These are phyloP conservation scores for Caenorhabditis auriculariae DNA, from an alignment of 2,888 invertebrate genomes.

Conservation along the genomic window DNA sequence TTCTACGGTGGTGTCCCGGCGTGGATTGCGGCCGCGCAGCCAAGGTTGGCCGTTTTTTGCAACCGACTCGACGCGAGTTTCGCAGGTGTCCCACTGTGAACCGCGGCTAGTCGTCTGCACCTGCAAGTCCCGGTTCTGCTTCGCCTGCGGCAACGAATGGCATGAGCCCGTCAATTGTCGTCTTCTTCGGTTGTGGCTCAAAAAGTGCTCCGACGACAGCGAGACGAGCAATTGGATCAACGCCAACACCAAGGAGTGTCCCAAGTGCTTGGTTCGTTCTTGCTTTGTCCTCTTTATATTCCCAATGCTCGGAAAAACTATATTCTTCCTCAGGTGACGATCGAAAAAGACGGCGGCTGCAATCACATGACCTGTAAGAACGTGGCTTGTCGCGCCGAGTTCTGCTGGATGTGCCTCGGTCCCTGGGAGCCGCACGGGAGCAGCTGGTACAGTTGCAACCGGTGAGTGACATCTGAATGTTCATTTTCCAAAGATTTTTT, in stretches of 20 bases:
- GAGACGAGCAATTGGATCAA: conserved; percentile 99
- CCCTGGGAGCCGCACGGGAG: conserved; percentile 98
- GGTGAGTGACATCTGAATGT: no score
- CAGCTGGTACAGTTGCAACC: conserved; percentile 85
- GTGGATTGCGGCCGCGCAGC: conserved; percentile 95
- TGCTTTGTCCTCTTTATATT: neutral
- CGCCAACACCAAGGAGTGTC: conserved; percentile 98
- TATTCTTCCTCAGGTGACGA: conserved; percentile 65
- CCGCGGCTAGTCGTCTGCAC: conserved; percentile 77
- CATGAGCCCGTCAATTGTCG: conserved; percentile 96
- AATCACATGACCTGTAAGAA: conserved; percentile 99
- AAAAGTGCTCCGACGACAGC: conserved; percentile 97
- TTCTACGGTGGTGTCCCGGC: conserved; percentile 95
- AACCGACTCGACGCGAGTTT: no score
- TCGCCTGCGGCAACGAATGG: conserved; percentile 73
- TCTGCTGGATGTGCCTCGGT: conserved; percentile 98
- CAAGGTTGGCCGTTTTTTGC: conserved; percentile 68
- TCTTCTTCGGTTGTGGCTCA: conserved; percentile 90
- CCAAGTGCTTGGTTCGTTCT: conserved; percentile 94
- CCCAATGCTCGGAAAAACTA: no score
- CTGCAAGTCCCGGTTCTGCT: conserved; percentile 88
- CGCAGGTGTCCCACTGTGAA: conserved; percentile 36
- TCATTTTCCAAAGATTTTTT: no score
- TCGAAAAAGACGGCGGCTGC: conserved; percentile 85
- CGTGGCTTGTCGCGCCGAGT: conserved; percentile 93